Evolutionary conservation across 2,797 vertebrate genomes (phyloP).

Genomic region (Tokudaia muenninki): DNA sequence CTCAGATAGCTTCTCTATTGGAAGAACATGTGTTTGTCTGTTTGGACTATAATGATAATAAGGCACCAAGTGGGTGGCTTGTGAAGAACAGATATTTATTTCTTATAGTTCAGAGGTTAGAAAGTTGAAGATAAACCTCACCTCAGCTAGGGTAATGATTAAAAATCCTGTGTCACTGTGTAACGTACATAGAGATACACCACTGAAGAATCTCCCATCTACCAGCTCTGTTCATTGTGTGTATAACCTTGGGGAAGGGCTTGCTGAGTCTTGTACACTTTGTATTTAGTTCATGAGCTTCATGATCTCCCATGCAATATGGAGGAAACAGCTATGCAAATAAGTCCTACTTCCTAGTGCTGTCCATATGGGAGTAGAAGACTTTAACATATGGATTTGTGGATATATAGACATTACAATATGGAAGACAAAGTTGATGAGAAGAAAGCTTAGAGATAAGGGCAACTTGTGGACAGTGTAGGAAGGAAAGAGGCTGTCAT

Average conservation of each 20-base stretch:
- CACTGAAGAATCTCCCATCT: background rate
- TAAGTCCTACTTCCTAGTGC: background rate
- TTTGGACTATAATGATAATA: background rate
- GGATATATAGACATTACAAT: background rate
- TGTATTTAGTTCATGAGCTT: background rate
- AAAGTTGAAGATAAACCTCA: background rate
- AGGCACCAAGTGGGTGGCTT: background rate
- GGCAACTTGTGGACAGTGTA: background rate
- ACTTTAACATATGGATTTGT: background rate
- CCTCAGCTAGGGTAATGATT: background rate
- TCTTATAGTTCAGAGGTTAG: background rate
- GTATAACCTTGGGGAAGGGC: background rate
- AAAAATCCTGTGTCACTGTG: background rate
- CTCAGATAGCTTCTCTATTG: conserved; percentile 10
- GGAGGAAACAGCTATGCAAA: background rate
- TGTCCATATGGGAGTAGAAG: background rate
- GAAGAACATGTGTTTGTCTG: background rate
- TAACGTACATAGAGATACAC: background rate
- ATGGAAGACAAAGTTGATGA: background rate
- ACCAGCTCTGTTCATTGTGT: background rate
- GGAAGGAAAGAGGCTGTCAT: background rate
- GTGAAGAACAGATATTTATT: background rate
- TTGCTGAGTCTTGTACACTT: background rate
- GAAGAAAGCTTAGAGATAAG: background rate
- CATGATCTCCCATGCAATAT: background rate